Conservation (phyloP, 2,888 invertebrate genomes). For the Eulithis testata region DNA sequence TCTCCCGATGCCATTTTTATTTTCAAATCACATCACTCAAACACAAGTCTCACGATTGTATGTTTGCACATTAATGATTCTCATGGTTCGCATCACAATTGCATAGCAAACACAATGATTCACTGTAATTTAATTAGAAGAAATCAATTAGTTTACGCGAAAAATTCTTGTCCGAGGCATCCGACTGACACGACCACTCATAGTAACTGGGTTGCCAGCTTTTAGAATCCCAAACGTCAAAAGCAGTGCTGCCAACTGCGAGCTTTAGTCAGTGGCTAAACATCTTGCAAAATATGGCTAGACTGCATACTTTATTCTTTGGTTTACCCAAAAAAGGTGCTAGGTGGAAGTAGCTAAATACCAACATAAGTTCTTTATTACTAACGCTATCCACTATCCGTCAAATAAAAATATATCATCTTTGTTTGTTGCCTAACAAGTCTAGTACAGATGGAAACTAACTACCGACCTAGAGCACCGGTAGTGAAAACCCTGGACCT, state of each 20-base stretch:
- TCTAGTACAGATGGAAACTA: no score
- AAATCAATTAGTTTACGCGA: slow-evolving; percentile 82
- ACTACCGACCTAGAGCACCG: no score
- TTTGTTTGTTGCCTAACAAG: no score
- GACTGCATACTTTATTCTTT: neutral
- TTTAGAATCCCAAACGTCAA: slow-evolving; percentile 40
- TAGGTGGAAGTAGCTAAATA: no score
- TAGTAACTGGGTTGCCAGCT: slow-evolving; percentile 69
- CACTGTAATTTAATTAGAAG: slow-evolving; percentile 82
- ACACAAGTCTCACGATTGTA: slow-evolving; percentile 68
- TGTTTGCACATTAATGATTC: slow-evolving; percentile 69
- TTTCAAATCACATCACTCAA: slow-evolving; percentile 78
- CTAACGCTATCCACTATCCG: no score
- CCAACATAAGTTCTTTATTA: no score
- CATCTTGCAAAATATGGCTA: slow-evolving; percentile 28
- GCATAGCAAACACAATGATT: slow-evolving; percentile 74
- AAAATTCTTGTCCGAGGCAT: slow-evolving; percentile 76
- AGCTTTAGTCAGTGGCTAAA: no score
- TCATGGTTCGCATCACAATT: slow-evolving; percentile 79
- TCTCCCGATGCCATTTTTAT: slow-evolving; percentile 93
- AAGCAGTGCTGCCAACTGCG: neutral
- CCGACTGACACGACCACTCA: slow-evolving; percentile 80
- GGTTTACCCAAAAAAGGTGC: no score
- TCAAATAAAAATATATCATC: no score
- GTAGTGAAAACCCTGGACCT: no score